Evolutionary conservation across 1,140 invertebrate species (phyloP).

Genomic region (Solenopsis fugax): DNA sequence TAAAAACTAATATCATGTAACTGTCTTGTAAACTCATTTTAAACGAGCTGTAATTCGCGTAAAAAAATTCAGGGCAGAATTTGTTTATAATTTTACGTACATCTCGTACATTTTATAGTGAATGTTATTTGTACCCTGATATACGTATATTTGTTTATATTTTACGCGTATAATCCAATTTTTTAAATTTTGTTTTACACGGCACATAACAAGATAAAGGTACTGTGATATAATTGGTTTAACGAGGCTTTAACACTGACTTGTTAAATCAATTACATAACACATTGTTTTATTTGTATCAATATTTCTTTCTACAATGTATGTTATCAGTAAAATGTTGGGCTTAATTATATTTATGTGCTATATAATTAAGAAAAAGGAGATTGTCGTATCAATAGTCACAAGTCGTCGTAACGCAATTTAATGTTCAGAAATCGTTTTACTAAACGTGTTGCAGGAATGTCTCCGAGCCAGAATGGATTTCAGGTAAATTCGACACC

Average conservation of each 20-base stretch:
- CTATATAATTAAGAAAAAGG: neutral
- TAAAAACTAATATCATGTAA: neutral
- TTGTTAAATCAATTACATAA: neutral
- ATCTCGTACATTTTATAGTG: neutral
- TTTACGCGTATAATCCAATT: neutral
- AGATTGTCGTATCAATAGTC: neutral
- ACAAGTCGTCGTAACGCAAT: neutral
- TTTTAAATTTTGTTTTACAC: neutral
- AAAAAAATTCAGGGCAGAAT: neutral
- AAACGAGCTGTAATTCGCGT: neutral
- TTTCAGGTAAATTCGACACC: slow-evolving; percentile 72
- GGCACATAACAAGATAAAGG: neutral
- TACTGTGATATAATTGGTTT: neutral
- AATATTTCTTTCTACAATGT: neutral
- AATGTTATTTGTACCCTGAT: neutral
- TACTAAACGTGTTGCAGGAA: slow-evolving; percentile 76
- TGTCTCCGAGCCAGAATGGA: slow-evolving; percentile 85
- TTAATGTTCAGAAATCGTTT: neutral
- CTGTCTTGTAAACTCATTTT: neutral
- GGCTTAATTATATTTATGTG: neutral
- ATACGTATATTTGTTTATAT: neutral
- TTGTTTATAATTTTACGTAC: slow-evolving; percentile 2
- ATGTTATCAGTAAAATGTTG: neutral
- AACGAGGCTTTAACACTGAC: neutral
- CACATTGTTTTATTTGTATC: slow-evolving; percentile 10